Evolutionary conservation across 1,140 invertebrate species (phyloP).

Genomic region (Spodoptera frugiperda): DNA sequence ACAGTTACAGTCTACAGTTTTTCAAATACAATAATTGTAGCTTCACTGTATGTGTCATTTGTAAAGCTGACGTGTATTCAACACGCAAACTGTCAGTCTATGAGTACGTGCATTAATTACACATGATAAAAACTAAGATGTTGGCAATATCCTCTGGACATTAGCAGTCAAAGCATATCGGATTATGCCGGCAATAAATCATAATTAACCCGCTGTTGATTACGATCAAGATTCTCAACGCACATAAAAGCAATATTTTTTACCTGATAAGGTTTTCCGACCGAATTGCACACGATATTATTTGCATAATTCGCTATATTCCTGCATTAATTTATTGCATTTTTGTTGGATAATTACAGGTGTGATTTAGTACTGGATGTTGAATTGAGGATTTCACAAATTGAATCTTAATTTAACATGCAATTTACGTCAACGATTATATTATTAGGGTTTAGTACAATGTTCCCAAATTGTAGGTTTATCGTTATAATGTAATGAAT

Average conservation of each 20-base stretch:
- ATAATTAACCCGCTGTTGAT: constrained; percentile 32
- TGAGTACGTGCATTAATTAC: no score
- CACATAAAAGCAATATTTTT: constrained; percentile 32
- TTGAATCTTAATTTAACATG: no score
- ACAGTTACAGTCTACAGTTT: no score
- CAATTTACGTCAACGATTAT: no score
- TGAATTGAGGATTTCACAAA: neutral
- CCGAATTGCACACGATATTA: constrained; percentile 11
- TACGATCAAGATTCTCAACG: constrained; percentile 27
- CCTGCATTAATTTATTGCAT: constrained; percentile 25
- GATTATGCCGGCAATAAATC: constrained; percentile 8
- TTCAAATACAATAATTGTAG: no score
- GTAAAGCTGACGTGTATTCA: no score
- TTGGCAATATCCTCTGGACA: constrained; percentile 15
- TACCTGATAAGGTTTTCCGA: constrained; percentile 29
- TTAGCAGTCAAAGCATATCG: constrained; percentile 7
- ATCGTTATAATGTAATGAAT: no score
- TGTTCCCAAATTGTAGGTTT: no score
- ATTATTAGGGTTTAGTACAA: no score
- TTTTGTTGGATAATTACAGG: constrained; percentile 16
- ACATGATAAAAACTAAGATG: neutral
- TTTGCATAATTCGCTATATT: constrained; percentile 31
- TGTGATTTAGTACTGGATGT: neutral
- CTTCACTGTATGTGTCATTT: no score
- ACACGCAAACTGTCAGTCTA: no score